Evolutionary conservation across 2,113 vertebrate species (phyloP).

Genomic region (Oceanodroma tethys): DNA sequence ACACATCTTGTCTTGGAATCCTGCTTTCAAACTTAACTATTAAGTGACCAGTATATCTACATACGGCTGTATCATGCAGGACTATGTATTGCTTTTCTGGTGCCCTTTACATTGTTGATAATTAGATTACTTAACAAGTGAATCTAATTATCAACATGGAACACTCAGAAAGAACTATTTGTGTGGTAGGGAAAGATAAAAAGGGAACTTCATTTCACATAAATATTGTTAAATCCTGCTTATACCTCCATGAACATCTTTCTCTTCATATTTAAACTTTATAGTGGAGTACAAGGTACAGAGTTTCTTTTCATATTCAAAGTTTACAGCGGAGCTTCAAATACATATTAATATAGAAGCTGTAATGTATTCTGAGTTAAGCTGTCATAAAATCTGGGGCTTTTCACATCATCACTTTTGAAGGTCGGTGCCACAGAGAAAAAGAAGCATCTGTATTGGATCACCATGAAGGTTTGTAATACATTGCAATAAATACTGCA

Average conservation of each 20-base stretch:
- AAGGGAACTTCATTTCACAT: slow-evolving; percentile 4
- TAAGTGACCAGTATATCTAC: background rate
- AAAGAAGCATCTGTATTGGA: slow-evolving; percentile 56
- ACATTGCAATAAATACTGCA: slow-evolving; percentile 70
- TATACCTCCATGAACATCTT: slow-evolving; percentile 18
- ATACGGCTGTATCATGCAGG: background rate
- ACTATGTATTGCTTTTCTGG: background rate
- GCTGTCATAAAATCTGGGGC: slow-evolving; percentile 67
- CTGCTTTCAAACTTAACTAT: background rate
- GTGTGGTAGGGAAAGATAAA: background rate
- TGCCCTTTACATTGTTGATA: background rate
- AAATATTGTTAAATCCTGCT: slow-evolving; percentile 49
- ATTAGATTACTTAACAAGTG: background rate
- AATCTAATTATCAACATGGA: no score
- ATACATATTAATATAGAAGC: slow-evolving; percentile 66
- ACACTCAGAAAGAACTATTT: background rate
- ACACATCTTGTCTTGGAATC: background rate
- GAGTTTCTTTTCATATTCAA: slow-evolving; percentile 63
- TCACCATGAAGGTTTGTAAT: slow-evolving; percentile 60
- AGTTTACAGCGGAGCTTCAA: slow-evolving; percentile 65
- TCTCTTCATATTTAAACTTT: slow-evolving; percentile 65
- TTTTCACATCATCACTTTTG: slow-evolving; percentile 75
- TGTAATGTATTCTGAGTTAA: slow-evolving; percentile 70
- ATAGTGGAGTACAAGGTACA: slow-evolving; percentile 13
- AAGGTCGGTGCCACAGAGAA: slow-evolving; percentile 69